Percentiles rank a stretch among this genome's conserved stretches.
phyloP scores from a whole-genome alignment of 2,797 vertebrate genomes.

The Smutsia temminckii region DNA sequence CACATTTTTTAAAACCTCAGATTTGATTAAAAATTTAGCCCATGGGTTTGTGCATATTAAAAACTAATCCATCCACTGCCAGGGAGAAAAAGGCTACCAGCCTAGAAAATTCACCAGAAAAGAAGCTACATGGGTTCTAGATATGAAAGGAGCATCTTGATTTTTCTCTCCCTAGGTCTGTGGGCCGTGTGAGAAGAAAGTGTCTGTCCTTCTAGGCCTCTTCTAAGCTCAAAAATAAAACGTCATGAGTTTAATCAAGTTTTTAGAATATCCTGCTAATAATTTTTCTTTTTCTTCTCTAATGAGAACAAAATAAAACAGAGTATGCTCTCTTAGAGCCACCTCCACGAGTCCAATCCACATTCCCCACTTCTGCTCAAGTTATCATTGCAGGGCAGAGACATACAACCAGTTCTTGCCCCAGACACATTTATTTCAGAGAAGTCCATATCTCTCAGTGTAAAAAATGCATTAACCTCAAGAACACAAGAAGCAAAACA shows the following conservation, averaged over 20 bases:
- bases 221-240: not conserved
- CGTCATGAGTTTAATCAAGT: not conserved
- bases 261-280: not conserved
- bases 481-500: not conserved
- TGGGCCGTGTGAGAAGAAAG: not conserved
- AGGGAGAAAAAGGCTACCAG: not conserved
- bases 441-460: not conserved
- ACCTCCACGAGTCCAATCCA: not conserved
- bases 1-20: not conserved
- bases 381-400: not conserved
- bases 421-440: not conserved
- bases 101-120: not conserved
- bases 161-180: not conserved
- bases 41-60: not conserved
- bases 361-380: not conserved
- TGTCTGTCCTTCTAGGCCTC: not conserved
- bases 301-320: not conserved
- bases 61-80: not conserved
- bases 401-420: not conserved
- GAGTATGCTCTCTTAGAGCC: not conserved
- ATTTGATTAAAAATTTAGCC: not conserved
- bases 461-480: not conserved
- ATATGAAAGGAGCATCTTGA: not conserved
- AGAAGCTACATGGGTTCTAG: not conserved
- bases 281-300: not conserved